Evolutionary conservation across 2,888 invertebrate species (phyloP), one percentile per base, ranked within the genome.

Genomic region (Andrena camellia): DNA sequence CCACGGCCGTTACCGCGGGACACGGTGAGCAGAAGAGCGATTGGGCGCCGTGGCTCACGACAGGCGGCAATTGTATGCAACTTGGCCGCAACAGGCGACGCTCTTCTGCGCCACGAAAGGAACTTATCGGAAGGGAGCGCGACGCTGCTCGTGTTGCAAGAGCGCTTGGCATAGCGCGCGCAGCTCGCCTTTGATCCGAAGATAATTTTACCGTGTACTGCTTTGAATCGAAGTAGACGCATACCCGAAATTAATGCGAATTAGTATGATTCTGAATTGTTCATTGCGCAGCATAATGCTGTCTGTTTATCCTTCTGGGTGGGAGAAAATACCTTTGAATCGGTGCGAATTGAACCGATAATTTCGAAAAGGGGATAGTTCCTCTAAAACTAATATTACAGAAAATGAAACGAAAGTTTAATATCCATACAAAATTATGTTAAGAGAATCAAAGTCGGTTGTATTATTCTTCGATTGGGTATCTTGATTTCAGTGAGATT

Each of bases 21-120:
- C 69, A 67, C 69, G 64, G 69, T 29, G 48, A 35, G 67, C 35
- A 74, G 50, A 20, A 74, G 68, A 48, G 62, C 67, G 73, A 78
- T 82, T 78, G 64, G 42, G 63, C 23, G 62, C 23, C 29, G 68
- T 57, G 63, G 59, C 60, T 73, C 71, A 70, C 33, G 26, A 60
- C 54, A 29, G 66, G 48, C 8, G 71, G 54, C 59, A 85, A 85
- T 81, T 69, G 79, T 73, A 79, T 84, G 79, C 83, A 69, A 80
- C 67, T 78, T 20, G 75, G 33, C 29, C 31, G 72, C 78, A 84
- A 86, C 63, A 78, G 80, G 67, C 73, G 81, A 68, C 64, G 72
- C 75, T 87, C 84, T 68, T 85, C 78, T 71, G 64, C 31, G 72
- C 54, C 78, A 82, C 74, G 86, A 88, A 83, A 81, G 66, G 62